Percentiles rank a stretch among this genome's conserved stretches.
Evolutionary conservation across 2,888 invertebrate genomes (phyloP).

Genomic region (Synanthedon andrenaeformis): DNA sequence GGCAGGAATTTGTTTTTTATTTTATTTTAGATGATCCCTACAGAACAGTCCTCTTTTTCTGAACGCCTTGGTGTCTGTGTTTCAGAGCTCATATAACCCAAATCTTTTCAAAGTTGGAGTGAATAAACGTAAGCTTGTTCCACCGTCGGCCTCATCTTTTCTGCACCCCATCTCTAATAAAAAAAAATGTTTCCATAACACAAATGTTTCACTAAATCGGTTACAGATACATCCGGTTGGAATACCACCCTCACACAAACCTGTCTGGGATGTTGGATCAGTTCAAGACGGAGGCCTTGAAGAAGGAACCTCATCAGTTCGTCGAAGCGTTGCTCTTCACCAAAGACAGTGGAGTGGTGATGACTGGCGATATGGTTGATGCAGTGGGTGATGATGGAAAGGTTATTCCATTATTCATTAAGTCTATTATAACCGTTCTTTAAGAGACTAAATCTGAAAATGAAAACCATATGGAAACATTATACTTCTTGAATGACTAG

Average conservation of each 20-base stretch:
- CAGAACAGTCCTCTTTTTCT: no score
- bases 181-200: no score
- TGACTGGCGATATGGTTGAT: constrained; percentile 80
- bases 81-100: no score
- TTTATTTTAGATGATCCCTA: no score
- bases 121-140: no score
- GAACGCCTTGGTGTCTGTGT: no score
- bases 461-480: no score
- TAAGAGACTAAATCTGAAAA: not conserved
- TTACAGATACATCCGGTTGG: constrained; percentile 72
- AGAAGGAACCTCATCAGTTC: constrained; percentile 73
- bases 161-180: no score
- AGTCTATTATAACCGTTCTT: not conserved
- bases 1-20: no score
- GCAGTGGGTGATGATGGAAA: constrained; percentile 66
- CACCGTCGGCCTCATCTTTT: no score
- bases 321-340: constrained; percentile 80
- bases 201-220: not conserved
- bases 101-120: no score
- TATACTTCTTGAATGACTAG: no score
- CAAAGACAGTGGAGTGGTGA: constrained; percentile 77
- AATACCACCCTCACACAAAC: constrained; percentile 74
- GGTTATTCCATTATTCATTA: constrained; percentile 50
- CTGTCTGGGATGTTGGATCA: constrained; percentile 58
- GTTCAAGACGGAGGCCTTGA: constrained; percentile 64